Evolutionary conservation across 2,113 vertebrate species (phyloP).

Genomic region (Bucco capensis): DNA sequence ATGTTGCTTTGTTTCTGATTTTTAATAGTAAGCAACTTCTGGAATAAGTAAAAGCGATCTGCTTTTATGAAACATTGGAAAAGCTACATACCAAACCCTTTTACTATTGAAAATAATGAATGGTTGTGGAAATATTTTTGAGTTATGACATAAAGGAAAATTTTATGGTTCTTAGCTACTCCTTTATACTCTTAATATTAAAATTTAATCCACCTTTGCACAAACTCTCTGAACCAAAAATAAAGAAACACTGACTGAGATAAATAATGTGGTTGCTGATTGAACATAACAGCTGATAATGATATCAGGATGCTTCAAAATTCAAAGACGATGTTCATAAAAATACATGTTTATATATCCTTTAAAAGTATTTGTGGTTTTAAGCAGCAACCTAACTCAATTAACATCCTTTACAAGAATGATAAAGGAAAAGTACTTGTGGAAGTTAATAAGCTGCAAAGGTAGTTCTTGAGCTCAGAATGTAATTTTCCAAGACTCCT

Average conservation of each 20-base stretch:
- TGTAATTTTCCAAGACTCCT: not conserved
- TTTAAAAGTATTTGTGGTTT: not conserved
- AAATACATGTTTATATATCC: not conserved
- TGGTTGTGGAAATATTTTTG: conserved; percentile 40
- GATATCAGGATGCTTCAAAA: not conserved
- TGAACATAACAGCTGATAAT: not conserved
- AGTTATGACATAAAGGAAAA: conserved; percentile 27
- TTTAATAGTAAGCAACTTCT: conserved; percentile 60
- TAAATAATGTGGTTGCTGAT: not conserved
- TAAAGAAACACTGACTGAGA: conserved; percentile 3
- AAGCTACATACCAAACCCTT: conserved; percentile 12
- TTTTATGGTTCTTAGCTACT: not conserved
- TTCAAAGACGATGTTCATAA: not conserved
- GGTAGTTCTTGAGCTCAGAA: not conserved
- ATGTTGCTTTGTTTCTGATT: not conserved
- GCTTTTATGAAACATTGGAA: conserved; percentile 39
- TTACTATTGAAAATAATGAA: conserved; percentile 51
- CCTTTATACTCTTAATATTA: conserved; percentile 10
- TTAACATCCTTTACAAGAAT: not conserved
- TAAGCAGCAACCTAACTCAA: not conserved
- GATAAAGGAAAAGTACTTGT: not conserved
- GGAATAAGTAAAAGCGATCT: conserved; percentile 61
- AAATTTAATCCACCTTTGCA: not conserved
- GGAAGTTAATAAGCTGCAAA: not conserved
- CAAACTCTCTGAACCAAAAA: conserved; percentile 13